Percentiles rank a stretch among this genome's conserved stretches.
Evolutionary conservation across 2,888 invertebrate genomes (phyloP).

Genomic region (Ichneumon xanthorius): DNA sequence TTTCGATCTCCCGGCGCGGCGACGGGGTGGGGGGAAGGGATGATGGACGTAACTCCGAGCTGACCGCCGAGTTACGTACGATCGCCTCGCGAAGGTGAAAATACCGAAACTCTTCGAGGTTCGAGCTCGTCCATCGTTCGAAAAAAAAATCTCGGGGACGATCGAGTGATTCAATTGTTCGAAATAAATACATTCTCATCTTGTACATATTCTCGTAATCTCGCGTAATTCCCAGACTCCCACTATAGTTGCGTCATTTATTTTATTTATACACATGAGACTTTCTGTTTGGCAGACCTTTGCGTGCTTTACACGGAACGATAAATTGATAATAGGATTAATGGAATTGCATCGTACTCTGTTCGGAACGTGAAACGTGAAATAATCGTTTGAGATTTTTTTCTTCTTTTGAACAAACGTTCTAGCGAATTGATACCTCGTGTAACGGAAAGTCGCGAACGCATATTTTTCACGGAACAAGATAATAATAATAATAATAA

Average conservation of each 20-base stretch:
- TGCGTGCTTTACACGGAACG: not conserved
- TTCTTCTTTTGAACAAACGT: not conserved
- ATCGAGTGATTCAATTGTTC: slow-evolving; percentile 58
- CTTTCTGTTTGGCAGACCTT: not conserved
- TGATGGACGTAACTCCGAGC: not conserved
- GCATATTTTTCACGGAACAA: too few species aligned
- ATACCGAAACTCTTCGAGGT: not conserved
- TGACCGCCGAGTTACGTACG: slow-evolving; percentile 13
- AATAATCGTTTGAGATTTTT: not conserved
- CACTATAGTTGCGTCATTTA: slow-evolving; percentile 23
- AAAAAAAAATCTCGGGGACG: slow-evolving; percentile 13
- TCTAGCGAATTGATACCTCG: not conserved
- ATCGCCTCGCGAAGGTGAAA: not conserved
- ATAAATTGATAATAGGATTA: too few species aligned
- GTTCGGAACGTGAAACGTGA: too few species aligned
- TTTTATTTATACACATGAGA: slow-evolving; percentile 47
- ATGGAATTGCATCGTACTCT: too few species aligned
- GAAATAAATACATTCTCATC: slow-evolving; percentile 56
- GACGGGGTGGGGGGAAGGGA: not conserved
- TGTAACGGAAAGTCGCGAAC: not conserved
- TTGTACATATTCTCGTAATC: slow-evolving; percentile 7
- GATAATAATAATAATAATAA: too few species aligned
- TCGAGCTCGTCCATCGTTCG: not conserved
- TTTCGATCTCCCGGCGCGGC: too few species aligned
- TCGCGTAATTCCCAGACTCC: not conserved